These are phyloP conservation scores for Pimephales promelas DNA, from an alignment of 2,113 vertebrate species.

Conservation along the genomic window DNA sequence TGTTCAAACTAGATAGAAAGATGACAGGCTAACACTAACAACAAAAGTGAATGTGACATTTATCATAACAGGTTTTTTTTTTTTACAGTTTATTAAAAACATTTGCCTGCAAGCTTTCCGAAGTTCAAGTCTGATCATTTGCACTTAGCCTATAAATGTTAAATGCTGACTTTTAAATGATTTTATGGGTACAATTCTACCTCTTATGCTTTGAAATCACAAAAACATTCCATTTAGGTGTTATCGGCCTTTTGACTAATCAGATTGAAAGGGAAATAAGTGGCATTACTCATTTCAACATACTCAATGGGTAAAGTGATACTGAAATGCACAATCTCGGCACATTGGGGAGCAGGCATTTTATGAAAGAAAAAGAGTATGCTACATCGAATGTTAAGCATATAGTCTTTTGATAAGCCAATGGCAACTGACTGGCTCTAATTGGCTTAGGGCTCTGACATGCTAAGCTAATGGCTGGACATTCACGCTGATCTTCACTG, in stretches of 20 bases:
- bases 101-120: neutral
- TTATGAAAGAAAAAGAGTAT: neutral
- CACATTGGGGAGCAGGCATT: neutral
- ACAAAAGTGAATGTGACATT: neutral
- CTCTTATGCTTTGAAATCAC: too few species aligned
- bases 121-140: too few species aligned
- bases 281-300: too few species aligned
- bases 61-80: neutral
- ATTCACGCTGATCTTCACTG: constrained; percentile 10
- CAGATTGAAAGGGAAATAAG: too few species aligned
- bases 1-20: neutral
- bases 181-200: too few species aligned
- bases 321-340: neutral
- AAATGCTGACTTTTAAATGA: too few species aligned
- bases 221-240: too few species aligned
- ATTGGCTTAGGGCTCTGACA: constrained; percentile 42
- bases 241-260: too few species aligned
- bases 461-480: constrained; percentile 47
- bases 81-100: neutral
- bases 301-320: too few species aligned
- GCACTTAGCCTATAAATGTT: too few species aligned
- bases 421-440: constrained; percentile 16
- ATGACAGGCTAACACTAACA: neutral
- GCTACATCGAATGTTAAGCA: neutral
- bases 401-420: constrained; percentile 4